A percentile compares a stretch with the other conserved stretches of the same genome.
These are phyloP conservation scores for Syngnathus acus DNA, from an alignment of 2,797 vertebrate species.

Conservation along the genomic window DNA sequence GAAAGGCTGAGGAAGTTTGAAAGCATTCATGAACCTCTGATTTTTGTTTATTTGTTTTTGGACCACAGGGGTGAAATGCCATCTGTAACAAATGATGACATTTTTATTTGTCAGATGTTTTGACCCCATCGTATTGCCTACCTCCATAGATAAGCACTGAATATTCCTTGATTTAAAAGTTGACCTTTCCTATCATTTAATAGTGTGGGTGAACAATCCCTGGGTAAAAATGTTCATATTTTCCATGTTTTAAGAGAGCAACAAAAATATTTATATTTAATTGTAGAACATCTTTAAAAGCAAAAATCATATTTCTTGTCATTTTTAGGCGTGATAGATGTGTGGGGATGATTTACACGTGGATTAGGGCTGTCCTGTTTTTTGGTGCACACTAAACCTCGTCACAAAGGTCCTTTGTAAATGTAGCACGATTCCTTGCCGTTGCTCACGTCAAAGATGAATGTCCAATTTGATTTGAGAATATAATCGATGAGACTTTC, in stretches of 20 bases:
- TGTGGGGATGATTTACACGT: constrained; percentile 18
- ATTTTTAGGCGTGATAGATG: not conserved
- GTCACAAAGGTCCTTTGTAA: not conserved
- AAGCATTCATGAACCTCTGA: constrained; percentile 39
- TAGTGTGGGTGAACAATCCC: not conserved
- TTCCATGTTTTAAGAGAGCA: not conserved
- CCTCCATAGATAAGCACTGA: constrained; percentile 7
- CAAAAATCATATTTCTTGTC: not conserved
- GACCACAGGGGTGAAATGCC: constrained; percentile 36
- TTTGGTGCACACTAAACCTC: not conserved
- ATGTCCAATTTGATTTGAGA: not conserved
- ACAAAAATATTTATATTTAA: constrained; percentile 3
- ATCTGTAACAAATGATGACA: constrained; percentile 34
- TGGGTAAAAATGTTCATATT: not conserved
- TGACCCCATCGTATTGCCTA: constrained; percentile 9
- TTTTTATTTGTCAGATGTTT: constrained; percentile 22
- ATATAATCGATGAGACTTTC: not conserved
- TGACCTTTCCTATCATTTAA: not conserved
- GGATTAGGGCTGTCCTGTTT: constrained; percentile 19
- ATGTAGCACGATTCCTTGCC: not conserved
- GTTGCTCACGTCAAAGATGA: not conserved
- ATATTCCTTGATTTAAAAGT: not conserved
- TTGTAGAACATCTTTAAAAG: not conserved
- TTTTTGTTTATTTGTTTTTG: constrained; percentile 1
- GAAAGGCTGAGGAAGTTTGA: not conserved